Evolutionary conservation across 2,113 vertebrate genomes (phyloP).

Genomic region (Aix galericulata): DNA sequence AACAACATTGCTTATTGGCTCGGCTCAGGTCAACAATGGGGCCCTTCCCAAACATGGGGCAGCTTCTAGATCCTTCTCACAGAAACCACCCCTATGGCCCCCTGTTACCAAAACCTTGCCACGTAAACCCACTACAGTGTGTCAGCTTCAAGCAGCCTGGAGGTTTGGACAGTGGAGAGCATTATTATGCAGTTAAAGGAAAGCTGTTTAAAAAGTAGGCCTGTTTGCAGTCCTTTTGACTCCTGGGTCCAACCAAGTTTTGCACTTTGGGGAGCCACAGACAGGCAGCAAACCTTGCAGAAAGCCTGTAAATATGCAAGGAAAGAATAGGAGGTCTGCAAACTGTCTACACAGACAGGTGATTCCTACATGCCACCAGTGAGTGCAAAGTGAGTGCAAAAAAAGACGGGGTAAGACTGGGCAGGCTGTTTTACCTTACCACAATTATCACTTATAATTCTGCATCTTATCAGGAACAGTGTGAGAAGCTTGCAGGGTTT

Average conservation of each 20-base stretch:
- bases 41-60: no score
- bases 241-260: neutral
- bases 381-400: neutral
- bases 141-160: neutral
- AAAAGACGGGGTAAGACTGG: neutral
- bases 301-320: neutral
- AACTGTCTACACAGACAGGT: neutral
- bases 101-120: no score
- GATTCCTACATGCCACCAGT: neutral
- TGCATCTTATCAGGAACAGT: neutral
- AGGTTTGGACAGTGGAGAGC: neutral
- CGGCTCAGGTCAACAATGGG: no score
- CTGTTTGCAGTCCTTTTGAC: neutral
- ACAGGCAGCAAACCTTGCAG: neutral
- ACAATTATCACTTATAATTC: neutral
- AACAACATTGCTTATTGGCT: no score
- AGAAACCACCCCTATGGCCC: no score
- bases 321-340: neutral
- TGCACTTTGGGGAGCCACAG: neutral
- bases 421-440: neutral
- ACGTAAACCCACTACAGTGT: accelerated
- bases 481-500: neutral
- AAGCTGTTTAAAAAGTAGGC: neutral
- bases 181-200: neutral
- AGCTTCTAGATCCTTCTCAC: no score